These are phyloP conservation scores for Ophraella communa DNA, from an alignment of 2,888 invertebrate species.

Conservation along the genomic window DNA sequence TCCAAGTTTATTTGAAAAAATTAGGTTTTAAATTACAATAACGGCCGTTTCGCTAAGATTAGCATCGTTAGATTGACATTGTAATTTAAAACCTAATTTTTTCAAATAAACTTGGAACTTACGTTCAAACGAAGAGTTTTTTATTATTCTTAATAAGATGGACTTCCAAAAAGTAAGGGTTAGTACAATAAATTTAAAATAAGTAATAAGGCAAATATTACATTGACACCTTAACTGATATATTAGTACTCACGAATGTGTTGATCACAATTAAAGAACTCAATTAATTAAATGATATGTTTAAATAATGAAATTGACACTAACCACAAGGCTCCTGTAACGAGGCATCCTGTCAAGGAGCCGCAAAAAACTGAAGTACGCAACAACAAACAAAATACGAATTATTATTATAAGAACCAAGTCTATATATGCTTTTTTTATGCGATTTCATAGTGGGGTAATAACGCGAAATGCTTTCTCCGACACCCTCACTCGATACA, in stretches of 20 bases:
- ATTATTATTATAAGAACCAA: conserved; percentile 37
- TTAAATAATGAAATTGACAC: conserved; percentile 54
- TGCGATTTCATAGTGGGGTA: conserved; percentile 30
- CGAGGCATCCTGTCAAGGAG: conserved; percentile 62
- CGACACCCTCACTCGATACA: conserved; percentile 37
- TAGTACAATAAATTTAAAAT: no score
- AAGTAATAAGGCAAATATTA: no score
- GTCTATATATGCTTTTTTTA: conserved; percentile 52
- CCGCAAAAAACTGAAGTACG: conserved; percentile 47
- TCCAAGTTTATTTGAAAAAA: no score
- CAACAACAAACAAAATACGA: conserved; percentile 54
- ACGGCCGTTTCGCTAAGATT: no score
- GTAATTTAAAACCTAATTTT: no score
- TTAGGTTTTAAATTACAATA: no score
- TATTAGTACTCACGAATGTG: neutral
- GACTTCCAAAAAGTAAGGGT: no score
- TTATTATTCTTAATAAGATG: no score
- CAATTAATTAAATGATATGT: neutral
- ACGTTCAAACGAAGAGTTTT: no score
- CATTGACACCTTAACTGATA: no score
- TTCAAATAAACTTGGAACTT: no score
- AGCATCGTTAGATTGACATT: no score
- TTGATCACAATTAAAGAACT: neutral
- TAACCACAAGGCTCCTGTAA: conserved; percentile 69
- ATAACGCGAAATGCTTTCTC: conserved; percentile 32